Base-by-base conservation (phyloP, 2,888 invertebrate genomes). In the Camponotus fellah region DNA sequence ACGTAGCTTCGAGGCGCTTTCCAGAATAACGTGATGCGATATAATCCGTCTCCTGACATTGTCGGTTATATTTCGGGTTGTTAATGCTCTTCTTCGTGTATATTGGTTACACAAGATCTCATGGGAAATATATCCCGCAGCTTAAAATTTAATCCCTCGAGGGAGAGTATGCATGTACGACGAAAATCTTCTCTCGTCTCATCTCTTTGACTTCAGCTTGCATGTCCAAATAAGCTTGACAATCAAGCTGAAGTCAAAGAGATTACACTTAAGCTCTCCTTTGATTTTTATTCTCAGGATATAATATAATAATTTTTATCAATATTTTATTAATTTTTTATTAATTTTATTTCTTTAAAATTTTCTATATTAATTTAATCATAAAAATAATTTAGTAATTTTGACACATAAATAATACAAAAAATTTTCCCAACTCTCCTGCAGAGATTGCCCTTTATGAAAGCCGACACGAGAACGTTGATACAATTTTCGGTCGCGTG, bases 401-500 rank as follows among this genome's bases (percentile, higher is more conserved):
- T 26, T 21, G 32, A 60, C 26, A 60, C 6, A 21, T 3, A 21
- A 3, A 46, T 14, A 46, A 46, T 4, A 49, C n/a, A n/a, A 17
- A 53, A 53, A n/a, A 26, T 17, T 58, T 58, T 58, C 12, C 12
- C 12, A 4, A 71, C 14, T 71, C n/a, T 12, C 12, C 12, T 69
- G 34, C 34, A 17, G 12, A 53, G n/a, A n/a, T 6, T 71, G 10
- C 10, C 6, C 26, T 75, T n/a, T 26, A 49, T 53, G 34, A 84
- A 68, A 49, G 40, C 10, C 14, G 53, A 9, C 10, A 32, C 43
- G 43, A 21, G 14, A 1, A 40, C 79, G 21, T 21, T 21, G 74
- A 64, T 56, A 68, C 37, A 58, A 82, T 58, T 49, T 46, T 26
- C 56, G 86, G 92, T 92, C 92, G 92, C 91, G 92, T 92, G 92